Percentiles rank a stretch among this genome's conserved stretches.
Evolutionary conservation across 2,113 vertebrate species (phyloP).

Genomic region (Saimiri boliviensis): DNA sequence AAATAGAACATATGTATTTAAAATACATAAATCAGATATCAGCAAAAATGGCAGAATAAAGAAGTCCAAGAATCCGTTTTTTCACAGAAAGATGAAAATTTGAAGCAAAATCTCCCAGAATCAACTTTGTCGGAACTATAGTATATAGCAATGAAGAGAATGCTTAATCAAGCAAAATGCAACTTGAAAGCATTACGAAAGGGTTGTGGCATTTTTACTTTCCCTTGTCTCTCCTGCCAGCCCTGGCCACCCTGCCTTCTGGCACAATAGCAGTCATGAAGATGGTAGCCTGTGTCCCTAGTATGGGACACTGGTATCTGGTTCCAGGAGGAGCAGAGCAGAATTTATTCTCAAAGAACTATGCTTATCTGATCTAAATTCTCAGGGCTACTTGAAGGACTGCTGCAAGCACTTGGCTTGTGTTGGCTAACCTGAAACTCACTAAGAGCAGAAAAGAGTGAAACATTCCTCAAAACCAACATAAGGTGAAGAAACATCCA

Average conservation of each 20-base stretch:
- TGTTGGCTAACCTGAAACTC: background rate
- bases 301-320: background rate
- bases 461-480: background rate
- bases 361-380: background rate
- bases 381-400: background rate
- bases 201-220: background rate
- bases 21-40: background rate
- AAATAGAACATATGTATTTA: background rate
- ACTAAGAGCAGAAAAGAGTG: background rate
- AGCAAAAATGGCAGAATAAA: background rate
- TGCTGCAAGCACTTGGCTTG: background rate
- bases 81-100: background rate
- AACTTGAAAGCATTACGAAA: background rate
- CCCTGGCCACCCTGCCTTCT: too few relatives aligned
- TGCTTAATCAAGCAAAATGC: background rate
- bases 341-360: background rate
- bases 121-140: background rate
- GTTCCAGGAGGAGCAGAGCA: background rate
- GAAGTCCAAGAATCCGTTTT: background rate
- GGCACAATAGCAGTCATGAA: background rate
- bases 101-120: background rate
- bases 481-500: background rate
- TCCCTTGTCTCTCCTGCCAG: too few relatives aligned
- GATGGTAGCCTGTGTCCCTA: background rate
- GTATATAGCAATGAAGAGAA: background rate